These are phyloP conservation scores for Drosophila nr. perissopoda DNA, from an alignment of 2,888 invertebrate species.

Conservation along the genomic window DNA sequence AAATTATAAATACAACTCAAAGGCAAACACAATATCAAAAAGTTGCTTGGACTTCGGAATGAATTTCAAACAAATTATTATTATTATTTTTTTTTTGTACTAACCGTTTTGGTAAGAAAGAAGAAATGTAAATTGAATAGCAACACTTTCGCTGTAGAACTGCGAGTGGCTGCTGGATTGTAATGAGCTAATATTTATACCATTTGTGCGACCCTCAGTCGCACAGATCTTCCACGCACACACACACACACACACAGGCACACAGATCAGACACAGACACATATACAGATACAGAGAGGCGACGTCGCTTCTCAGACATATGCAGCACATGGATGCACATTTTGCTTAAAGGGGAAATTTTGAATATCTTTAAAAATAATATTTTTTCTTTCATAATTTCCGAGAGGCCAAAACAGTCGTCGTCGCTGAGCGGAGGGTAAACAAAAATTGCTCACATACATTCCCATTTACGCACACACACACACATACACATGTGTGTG, in stretches of 20 bases:
- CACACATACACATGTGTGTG: constrained; percentile 15
- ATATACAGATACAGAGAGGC: constrained; percentile 13
- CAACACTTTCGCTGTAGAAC: constrained; percentile 86
- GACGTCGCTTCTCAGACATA: constrained; percentile 42
- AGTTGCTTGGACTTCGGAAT: not conserved
- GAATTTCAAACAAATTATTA: not conserved
- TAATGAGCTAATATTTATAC: constrained; percentile 85
- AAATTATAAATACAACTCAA: not conserved
- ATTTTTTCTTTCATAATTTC: constrained; percentile 68
- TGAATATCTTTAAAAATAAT: constrained; percentile 79
- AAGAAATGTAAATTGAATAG: constrained; percentile 83
- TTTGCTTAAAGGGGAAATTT: constrained; percentile 69
- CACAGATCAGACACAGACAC: constrained; percentile 14
- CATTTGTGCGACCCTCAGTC: constrained; percentile 75
- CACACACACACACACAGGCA: constrained; percentile 22
- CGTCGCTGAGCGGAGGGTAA: constrained; percentile 66
- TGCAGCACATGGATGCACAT: constrained; percentile 78
- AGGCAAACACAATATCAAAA: not conserved
- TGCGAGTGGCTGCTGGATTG: constrained; percentile 85
- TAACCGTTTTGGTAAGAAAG: constrained; percentile 81
- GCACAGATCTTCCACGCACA: constrained; percentile 67
- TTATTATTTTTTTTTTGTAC: constrained; percentile 43
- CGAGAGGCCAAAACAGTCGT: constrained; percentile 41
- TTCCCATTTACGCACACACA: constrained; percentile 24
- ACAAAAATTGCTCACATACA: constrained; percentile 65